Percentiles rank a stretch among this genome's conserved stretches.
phyloP scores from a whole-genome alignment of 2,888 invertebrate genomes.

The Lithophane socia region DNA sequence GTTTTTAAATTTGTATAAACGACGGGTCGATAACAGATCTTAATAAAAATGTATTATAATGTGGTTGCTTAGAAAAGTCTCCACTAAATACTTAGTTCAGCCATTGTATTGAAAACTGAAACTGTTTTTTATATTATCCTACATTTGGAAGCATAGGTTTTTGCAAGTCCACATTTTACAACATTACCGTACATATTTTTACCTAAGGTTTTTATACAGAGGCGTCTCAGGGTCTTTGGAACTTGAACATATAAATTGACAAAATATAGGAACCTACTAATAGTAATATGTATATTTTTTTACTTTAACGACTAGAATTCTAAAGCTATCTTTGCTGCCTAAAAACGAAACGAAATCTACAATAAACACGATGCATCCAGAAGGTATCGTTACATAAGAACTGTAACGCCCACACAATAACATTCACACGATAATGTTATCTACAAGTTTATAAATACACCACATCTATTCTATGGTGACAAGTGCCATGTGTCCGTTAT shows the following conservation, averaged over 20 bases:
- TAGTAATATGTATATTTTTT: neutral
- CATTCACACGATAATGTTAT: slow-evolving; percentile 24
- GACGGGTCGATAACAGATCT: neutral
- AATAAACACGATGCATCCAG: slow-evolving; percentile 6
- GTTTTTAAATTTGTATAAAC: slow-evolving; percentile 9
- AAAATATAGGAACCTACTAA: neutral
- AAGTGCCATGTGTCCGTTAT: slow-evolving; percentile 42
- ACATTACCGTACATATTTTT: neutral
- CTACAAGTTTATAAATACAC: slow-evolving; percentile 39
- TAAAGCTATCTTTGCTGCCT: neutral
- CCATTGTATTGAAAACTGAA: neutral
- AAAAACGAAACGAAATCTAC: neutral
- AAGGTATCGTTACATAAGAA: slow-evolving; percentile 15
- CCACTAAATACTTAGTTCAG: neutral
- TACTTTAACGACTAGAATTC: neutral
- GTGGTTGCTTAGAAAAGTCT: neutral
- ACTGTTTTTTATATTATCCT: neutral
- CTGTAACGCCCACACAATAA: slow-evolving; percentile 8
- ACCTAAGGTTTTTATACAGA: neutral
- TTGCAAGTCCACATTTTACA: neutral
- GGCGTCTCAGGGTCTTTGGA: neutral
- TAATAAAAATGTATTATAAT: neutral
- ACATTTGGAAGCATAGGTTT: neutral
- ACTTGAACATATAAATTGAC: neutral
- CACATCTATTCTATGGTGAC: slow-evolving; percentile 33